These are phyloP conservation scores for Leptinotarsa texana DNA, from an alignment of 1,140 invertebrate genomes.

Conservation along the genomic window DNA sequence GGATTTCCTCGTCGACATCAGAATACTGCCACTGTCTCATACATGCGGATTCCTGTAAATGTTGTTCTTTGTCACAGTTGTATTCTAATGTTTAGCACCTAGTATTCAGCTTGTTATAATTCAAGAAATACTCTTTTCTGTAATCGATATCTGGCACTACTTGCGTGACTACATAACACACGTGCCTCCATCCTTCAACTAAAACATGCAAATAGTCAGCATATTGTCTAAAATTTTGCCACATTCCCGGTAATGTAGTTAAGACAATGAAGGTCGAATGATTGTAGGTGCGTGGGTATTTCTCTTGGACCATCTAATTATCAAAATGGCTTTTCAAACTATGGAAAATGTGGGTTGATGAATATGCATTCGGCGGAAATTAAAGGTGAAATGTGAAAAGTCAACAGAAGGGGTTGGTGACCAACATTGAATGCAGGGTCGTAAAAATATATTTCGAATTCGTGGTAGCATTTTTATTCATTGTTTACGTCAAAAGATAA, in stretches of 20 bases:
- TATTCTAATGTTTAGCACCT: too few relatives aligned
- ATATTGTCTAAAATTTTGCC: slow-evolving; percentile 3
- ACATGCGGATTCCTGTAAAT: too few relatives aligned
- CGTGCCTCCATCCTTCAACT: background rate
- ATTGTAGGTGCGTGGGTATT: slow-evolving; percentile 3
- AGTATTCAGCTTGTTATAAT: too few relatives aligned
- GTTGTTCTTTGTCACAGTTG: too few relatives aligned
- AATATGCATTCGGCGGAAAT: background rate
- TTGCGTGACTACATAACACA: background rate
- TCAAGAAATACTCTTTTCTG: background rate
- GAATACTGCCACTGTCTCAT: too few relatives aligned
- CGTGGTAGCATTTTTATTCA: too few relatives aligned
- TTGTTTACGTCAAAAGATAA: too few relatives aligned
- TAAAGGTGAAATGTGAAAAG: background rate
- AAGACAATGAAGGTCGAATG: slow-evolving; percentile 14
- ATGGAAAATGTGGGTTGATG: slow-evolving; percentile 2
- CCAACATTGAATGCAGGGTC: background rate
- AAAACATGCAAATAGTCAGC: background rate
- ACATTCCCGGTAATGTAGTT: background rate
- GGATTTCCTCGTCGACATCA: too few relatives aligned
- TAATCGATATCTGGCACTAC: background rate
- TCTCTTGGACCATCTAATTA: background rate
- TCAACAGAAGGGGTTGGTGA: background rate
- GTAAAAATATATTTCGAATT: background rate
- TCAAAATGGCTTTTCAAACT: background rate